phyloP scores from a whole-genome alignment of 1,140 invertebrate species.

The Colletes gigas region DNA sequence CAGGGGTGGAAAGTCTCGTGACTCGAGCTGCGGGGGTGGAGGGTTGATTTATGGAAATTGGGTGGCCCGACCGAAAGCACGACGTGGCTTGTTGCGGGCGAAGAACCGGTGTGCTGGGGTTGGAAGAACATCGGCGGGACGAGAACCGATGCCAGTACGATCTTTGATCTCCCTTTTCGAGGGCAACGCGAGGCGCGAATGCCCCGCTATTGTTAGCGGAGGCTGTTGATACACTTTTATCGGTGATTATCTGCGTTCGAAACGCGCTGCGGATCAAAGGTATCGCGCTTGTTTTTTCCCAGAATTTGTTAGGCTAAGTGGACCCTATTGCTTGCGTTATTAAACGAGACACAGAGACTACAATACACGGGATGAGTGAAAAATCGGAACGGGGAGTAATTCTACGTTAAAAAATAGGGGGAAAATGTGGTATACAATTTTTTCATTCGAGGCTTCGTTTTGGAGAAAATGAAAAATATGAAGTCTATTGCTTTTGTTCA shows the following conservation, averaged over 20 bases:
- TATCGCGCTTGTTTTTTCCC: slow-evolving; percentile 47
- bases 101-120: slow-evolving; percentile 12
- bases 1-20: not conserved
- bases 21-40: not conserved
- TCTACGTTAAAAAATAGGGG: too few species aligned
- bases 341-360: not conserved
- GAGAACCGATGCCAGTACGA: slow-evolving; percentile 30
- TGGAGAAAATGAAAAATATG: too few species aligned
- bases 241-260: slow-evolving; percentile 52
- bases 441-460: too few species aligned
- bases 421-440: too few species aligned
- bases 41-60: slow-evolving; percentile 65
- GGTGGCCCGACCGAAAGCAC: slow-evolving; percentile 45
- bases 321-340: slow-evolving; percentile 24
- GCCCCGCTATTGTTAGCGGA: slow-evolving; percentile 41
- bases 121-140: slow-evolving; percentile 41
- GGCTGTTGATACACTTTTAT: slow-evolving; percentile 42
- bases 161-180: slow-evolving; percentile 59
- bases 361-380: not conserved
- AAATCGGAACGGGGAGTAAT: not conserved
- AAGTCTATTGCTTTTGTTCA: too few species aligned
- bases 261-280: slow-evolving; percentile 52
- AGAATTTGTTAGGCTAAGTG: slow-evolving; percentile 36
- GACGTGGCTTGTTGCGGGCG: slow-evolving; percentile 33
- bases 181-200: slow-evolving; percentile 47